Evolutionary conservation across 2,113 vertebrate species (phyloP).

Genomic region (Rhinolophus sinicus): DNA sequence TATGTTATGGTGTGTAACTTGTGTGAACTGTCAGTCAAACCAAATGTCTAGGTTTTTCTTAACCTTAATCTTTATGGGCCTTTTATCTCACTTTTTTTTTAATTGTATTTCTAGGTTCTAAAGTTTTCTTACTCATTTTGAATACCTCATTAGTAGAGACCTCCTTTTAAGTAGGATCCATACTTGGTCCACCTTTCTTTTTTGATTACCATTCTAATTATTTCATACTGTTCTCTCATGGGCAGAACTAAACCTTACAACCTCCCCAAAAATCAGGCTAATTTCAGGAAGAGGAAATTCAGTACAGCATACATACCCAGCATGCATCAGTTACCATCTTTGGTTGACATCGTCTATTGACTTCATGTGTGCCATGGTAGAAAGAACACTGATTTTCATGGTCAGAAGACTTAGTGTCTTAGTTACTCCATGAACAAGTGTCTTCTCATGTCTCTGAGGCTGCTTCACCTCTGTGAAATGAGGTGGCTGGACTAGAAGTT

Average conservation of each 20-base stretch:
- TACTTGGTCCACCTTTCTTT: slow-evolving; percentile 10
- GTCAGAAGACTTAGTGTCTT: not conserved
- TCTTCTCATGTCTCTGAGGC: not conserved
- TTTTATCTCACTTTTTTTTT: slow-evolving; percentile 35
- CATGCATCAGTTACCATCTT: not conserved
- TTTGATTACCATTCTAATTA: slow-evolving; percentile 27
- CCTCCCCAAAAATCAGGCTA: not conserved
- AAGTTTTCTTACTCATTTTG: not conserved
- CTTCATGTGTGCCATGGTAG: not conserved
- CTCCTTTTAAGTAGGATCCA: slow-evolving; percentile 31
- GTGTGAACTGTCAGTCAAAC: not conserved
- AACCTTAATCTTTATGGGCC: not conserved
- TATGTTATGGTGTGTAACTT: not conserved
- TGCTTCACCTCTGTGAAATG: not conserved
- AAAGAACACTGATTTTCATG: not conserved
- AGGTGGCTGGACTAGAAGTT: not conserved
- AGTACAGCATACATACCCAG: not conserved
- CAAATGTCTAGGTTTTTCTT: slow-evolving; percentile 10
- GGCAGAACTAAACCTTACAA: not conserved
- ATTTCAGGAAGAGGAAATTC: slow-evolving; percentile 48
- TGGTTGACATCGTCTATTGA: not conserved
- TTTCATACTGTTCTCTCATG: slow-evolving; percentile 25
- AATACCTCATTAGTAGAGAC: slow-evolving; percentile 29
- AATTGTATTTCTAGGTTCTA: slow-evolving; percentile 44
- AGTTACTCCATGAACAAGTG: not conserved